Percentiles rank a stretch among this genome's conserved stretches.
These are phyloP conservation scores for Hermodice carunculata DNA, from an alignment of 2,888 invertebrate species.

Conservation along the genomic window DNA sequence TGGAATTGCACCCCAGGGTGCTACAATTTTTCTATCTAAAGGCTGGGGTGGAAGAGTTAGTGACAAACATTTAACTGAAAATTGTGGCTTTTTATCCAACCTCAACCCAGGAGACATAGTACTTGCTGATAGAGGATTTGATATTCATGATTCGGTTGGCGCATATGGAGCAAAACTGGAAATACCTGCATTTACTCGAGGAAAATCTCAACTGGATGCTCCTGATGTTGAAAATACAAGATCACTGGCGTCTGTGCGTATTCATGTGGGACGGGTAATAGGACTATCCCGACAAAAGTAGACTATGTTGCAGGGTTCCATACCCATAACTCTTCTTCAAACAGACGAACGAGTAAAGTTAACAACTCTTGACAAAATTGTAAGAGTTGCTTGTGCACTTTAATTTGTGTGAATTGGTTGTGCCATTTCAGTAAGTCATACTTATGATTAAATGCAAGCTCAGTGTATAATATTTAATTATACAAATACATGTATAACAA, in stretches of 20 bases:
- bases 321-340: constrained; percentile 31
- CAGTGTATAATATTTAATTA: too few species aligned
- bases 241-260: constrained; percentile 36
- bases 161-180: constrained; percentile 28
- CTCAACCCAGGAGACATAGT: constrained; percentile 38
- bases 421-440: constrained; percentile 29
- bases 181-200: constrained; percentile 41
- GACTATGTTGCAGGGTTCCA: constrained; percentile 29
- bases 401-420: constrained; percentile 18
- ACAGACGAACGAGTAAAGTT: constrained; percentile 10
- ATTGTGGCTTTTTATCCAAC: constrained; percentile 38
- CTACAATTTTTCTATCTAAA: constrained; percentile 42
- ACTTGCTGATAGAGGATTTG: constrained; percentile 43
- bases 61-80: constrained; percentile 43
- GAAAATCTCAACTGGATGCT: constrained; percentile 34
- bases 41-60: constrained; percentile 46
- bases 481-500: too few species aligned
- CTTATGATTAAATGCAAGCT: too few species aligned
- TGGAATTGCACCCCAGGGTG: constrained; percentile 44
- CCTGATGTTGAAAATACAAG: constrained; percentile 36
- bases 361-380: constrained; percentile 34
- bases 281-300: constrained; percentile 39
- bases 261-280: constrained; percentile 41
- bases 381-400: constrained; percentile 25
- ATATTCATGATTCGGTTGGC: constrained; percentile 36